These are phyloP conservation scores for Pseudomyrmex flavicornis DNA, from an alignment of 1,140 invertebrate species.

Conservation along the genomic window DNA sequence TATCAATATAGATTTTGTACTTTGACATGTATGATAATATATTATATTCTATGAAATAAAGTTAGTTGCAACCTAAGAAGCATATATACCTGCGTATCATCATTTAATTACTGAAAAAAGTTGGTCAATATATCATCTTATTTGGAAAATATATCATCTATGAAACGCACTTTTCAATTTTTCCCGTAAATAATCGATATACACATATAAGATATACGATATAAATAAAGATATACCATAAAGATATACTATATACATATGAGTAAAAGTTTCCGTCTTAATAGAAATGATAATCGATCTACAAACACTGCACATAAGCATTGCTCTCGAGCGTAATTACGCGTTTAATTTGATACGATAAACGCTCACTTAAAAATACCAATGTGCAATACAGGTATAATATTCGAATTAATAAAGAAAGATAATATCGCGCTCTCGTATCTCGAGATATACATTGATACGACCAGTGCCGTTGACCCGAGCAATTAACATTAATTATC, in stretches of 20 bases:
- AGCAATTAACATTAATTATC: conserved; percentile 70
- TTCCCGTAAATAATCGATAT: background rate
- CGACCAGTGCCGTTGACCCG: conserved; percentile 31
- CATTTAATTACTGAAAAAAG: conserved; percentile 15
- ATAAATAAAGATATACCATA: background rate
- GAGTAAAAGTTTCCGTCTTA: conserved; percentile 23
- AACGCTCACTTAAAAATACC: background rate
- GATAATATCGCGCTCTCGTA: too few species aligned
- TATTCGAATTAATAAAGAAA: conserved; percentile 10
- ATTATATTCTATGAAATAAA: conserved; percentile 18
- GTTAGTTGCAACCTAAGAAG: background rate
- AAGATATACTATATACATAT: background rate
- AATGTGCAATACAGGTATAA: background rate
- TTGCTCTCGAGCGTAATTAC: background rate
- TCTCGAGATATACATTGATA: background rate
- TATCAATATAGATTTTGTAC: background rate
- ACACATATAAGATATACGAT: background rate
- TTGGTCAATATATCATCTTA: background rate
- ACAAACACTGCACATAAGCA: background rate
- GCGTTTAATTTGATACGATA: background rate
- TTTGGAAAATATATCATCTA: too few species aligned
- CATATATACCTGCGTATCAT: conserved; percentile 2
- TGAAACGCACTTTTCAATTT: background rate
- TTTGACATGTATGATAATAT: conserved; percentile 8
- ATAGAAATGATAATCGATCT: conserved; percentile 26